phyloP scores from a whole-genome alignment of 2,888 invertebrate species.

The Drosophila incognita region DNA sequence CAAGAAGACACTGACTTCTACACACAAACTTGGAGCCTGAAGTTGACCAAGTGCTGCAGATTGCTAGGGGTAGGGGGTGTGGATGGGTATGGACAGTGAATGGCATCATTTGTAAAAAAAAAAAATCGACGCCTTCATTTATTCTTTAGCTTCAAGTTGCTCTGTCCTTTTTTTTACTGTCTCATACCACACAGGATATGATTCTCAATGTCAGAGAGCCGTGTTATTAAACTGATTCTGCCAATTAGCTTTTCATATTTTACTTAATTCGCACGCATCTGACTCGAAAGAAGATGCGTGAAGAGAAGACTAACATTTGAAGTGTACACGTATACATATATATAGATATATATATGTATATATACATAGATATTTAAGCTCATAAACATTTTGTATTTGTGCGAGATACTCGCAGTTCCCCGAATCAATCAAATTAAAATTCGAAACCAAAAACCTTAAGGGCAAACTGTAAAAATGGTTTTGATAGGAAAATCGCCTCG shows the following conservation, averaged over 20 bases:
- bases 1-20: conserved; percentile 12
- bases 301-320: not conserved
- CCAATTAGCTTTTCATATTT: conserved; percentile 79
- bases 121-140: conserved; percentile 11
- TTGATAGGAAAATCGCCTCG: not conserved
- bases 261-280: conserved; percentile 79
- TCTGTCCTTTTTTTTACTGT: not conserved
- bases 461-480: not conserved
- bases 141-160: not conserved
- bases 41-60: not conserved
- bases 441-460: not conserved
- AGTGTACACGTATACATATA: not conserved
- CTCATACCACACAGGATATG: not conserved
- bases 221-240: conserved; percentile 54
- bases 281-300: not conserved
- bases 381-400: not conserved
- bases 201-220: conserved; percentile 10
- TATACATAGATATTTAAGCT: no score
- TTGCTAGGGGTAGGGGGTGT: not conserved
- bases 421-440: conserved; percentile 1
- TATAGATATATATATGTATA: no score
- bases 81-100: not conserved
- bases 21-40: not conserved
- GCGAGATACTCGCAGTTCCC: not conserved
- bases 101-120: conserved; percentile 8